These are phyloP conservation scores for Stegastes partitus DNA, from an alignment of 2,113 vertebrate species.

Conservation along the genomic window DNA sequence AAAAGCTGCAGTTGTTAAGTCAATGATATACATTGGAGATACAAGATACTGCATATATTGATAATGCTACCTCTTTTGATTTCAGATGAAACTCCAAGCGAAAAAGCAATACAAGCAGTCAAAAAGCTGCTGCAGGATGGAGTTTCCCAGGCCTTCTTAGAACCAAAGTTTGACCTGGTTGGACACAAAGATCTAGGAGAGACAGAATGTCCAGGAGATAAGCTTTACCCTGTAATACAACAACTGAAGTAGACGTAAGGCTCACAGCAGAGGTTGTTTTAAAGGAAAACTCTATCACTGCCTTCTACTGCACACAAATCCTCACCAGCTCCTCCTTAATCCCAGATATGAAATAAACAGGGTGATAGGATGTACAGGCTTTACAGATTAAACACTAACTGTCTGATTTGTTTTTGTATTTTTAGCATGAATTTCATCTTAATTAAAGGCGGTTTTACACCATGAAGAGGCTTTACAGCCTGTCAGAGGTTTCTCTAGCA, in stretches of 20 bases:
- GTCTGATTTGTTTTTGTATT: neutral
- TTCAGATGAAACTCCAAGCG: conserved; percentile 72
- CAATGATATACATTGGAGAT: neutral
- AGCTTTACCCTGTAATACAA: conserved; percentile 66
- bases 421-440: neutral
- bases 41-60: neutral
- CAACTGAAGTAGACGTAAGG: conserved; percentile 41
- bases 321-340: neutral
- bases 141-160: conserved; percentile 56
- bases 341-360: neutral
- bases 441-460: neutral
- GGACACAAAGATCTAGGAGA: conserved; percentile 77
- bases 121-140: conserved; percentile 66
- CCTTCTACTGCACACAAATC: neutral
- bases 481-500: conserved; percentile 11
- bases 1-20: neutral
- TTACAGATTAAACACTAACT: conserved; percentile 1
- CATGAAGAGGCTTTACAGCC: neutral
- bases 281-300: neutral
- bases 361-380: neutral
- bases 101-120: conserved; percentile 59
- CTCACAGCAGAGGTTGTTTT: neutral
- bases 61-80: conserved; percentile 9
- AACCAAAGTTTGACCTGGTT: conserved; percentile 47
- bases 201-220: conserved; percentile 76